A percentile compares a stretch with the other conserved stretches of the same genome.
These are phyloP conservation scores for Steinernema khuongi DNA, from an alignment of 1,140 invertebrate genomes.

Conservation along the genomic window DNA sequence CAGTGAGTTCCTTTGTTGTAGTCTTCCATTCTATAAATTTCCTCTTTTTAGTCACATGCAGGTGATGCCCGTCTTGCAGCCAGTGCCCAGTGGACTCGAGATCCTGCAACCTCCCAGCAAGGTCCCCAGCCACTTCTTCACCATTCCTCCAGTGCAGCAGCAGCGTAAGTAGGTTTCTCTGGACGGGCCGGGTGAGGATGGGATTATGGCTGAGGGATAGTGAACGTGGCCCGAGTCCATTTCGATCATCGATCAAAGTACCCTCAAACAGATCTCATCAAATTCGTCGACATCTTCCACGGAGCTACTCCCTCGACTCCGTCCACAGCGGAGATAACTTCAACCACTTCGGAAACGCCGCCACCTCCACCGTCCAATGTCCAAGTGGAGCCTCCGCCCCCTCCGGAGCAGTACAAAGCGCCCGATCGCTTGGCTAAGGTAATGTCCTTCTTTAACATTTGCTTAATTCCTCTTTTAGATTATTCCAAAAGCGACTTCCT, in stretches of 20 bases:
- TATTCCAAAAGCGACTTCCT: not conserved
- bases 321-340: too few species aligned
- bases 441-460: not conserved
- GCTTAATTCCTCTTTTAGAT: not conserved
- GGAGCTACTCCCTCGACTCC: not conserved
- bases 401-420: not conserved
- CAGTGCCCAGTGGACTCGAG: not conserved
- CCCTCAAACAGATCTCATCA: not conserved
- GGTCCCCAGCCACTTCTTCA: not conserved
- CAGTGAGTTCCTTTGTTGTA: not conserved
- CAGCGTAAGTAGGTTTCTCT: not conserved
- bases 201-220: too few species aligned
- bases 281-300: not conserved
- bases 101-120: not conserved
- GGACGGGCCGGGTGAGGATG: too few species aligned
- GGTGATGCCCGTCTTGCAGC: not conserved
- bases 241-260: too few species aligned
- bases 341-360: not conserved
- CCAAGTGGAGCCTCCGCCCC: not conserved
- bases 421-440: not conserved
- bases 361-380: not conserved
- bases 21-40: not conserved
- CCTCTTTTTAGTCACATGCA: not conserved
- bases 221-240: too few species aligned
- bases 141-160: not conserved